Evolutionary conservation across 2,113 vertebrate genomes (phyloP).

Genomic region (Triplophysa tibetana): DNA sequence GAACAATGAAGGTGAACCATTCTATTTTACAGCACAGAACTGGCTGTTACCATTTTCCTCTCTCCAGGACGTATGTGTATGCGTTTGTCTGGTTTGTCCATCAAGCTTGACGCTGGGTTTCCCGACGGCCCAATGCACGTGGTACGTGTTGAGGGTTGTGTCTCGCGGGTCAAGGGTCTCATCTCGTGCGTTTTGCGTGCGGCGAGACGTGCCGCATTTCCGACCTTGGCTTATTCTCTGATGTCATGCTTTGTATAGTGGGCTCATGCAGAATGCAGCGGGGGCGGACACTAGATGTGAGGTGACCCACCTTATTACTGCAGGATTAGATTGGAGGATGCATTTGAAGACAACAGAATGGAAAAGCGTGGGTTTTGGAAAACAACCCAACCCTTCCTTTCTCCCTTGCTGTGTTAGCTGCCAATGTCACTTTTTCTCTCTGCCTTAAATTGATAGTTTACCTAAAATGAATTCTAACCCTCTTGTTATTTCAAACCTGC

Average conservation of each 20-base stretch:
- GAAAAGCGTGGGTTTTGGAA: background rate
- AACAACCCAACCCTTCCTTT: background rate
- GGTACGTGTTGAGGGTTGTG: conserved; percentile 55
- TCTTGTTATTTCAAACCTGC: too few species aligned
- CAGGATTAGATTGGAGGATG: conserved; percentile 20
- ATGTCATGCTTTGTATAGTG: conserved; percentile 57
- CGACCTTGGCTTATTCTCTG: conserved; percentile 55
- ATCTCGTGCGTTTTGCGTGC: conserved; percentile 2
- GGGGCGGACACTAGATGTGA: conserved; percentile 21
- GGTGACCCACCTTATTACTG: conserved; percentile 13
- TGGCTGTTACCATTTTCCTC: conserved; percentile 45
- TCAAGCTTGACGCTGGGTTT: conserved; percentile 55
- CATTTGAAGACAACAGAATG: conserved; percentile 24
- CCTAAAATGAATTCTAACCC: too few species aligned
- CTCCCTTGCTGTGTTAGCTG: background rate
- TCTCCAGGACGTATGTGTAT: background rate
- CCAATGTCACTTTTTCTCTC: too few species aligned
- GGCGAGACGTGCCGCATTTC: conserved; percentile 47
- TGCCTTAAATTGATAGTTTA: too few species aligned
- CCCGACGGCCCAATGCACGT: conserved; percentile 42
- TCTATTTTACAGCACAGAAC: conserved; percentile 48
- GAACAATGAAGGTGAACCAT: conserved; percentile 60
- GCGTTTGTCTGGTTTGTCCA: conserved; percentile 69
- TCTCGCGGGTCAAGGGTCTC: conserved; percentile 11
- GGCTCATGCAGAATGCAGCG: conserved; percentile 19